Base-by-base conservation (phyloP, 2,797 vertebrate species). In the Oryzias sinensis region DNA sequence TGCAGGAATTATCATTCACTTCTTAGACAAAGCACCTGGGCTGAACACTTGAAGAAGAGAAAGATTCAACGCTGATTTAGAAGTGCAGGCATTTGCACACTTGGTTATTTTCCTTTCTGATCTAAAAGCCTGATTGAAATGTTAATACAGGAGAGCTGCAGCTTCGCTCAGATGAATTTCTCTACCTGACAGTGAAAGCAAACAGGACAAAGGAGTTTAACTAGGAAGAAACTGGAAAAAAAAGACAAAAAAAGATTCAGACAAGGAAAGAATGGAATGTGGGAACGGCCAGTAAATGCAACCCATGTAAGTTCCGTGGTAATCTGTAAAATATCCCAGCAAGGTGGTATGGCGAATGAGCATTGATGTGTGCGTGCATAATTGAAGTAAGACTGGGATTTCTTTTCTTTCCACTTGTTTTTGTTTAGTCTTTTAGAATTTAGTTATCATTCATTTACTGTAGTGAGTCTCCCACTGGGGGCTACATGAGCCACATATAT, bases 1-100 rank as follows among this genome's bases (percentile, higher is more conserved):
- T 79, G 74, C 84, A 81, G 78, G 86, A 86, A 88, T 90, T 90
- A 90, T 79, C 82, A 81, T 88, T 84, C 86, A 81, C 76, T 88
- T 86, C 81, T 80, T n/a, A n/a, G n/a, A n/a, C n/a, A n/a, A n/a
- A n/a, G n/a, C n/a, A n/a, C n/a, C n/a, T n/a, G 68, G 52, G 53
- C 74, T 53, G 53, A 65, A 73, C 57, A 69, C 59, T 68, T 3
- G 14, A 50, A 68, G 56, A 60, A 53, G 67, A 65, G 70, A 54
- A 72, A 73, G 63, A 68, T 72, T 79, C 48, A 60, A 68, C 75
- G n/a, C n/a, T n/a, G n/a, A n/a, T 88, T 82, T 74, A 68, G 45
- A 33, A 59, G 70, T 74, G 80, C 77, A 85, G 81, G 77, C 82
- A 84, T 20, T 9, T 80, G 79, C 69, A 79, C 74, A 76, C 86